phyloP scores from a whole-genome alignment of 2,797 vertebrate species.

The Sparidentex hasta region DNA sequence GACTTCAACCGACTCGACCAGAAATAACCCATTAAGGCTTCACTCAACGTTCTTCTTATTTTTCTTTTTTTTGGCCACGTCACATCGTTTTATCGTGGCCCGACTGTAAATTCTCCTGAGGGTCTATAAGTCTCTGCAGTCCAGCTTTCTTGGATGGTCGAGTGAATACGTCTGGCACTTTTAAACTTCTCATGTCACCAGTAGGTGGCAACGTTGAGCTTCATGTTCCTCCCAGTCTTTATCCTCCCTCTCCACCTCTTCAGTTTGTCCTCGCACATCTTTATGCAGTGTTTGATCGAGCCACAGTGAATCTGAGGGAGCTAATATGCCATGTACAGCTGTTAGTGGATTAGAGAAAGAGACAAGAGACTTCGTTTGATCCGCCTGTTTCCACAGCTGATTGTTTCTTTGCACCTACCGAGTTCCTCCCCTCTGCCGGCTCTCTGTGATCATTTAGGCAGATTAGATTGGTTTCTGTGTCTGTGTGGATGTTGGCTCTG shows the following conservation, averaged over 20 bases:
- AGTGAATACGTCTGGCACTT: background rate
- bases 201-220: conserved; percentile 68
- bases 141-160: too few relatives aligned
- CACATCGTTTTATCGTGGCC: background rate
- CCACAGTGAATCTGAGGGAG: conserved; percentile 28
- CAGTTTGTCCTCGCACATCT: conserved; percentile 10
- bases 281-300: conserved; percentile 34
- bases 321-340: conserved; percentile 41
- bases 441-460: conserved; percentile 25
- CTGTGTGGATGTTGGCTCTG: conserved; percentile 20
- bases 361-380: conserved; percentile 15
- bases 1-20: too few relatives aligned
- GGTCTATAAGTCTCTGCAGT: background rate
- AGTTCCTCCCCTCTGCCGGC: background rate
- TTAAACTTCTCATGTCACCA: conserved; percentile 39
- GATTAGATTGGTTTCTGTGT: conserved; percentile 35
- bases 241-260: background rate
- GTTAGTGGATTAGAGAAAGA: conserved; percentile 48
- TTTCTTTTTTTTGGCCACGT: background rate
- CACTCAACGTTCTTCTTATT: too few relatives aligned
- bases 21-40: background rate
- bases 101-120: too few relatives aligned
- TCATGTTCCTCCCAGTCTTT: background rate
- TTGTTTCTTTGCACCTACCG: conserved; percentile 5
- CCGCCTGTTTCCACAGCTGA: background rate